Base-by-base conservation (phyloP, 1,140 invertebrate genomes). In the Pantala flavescens region DNA sequence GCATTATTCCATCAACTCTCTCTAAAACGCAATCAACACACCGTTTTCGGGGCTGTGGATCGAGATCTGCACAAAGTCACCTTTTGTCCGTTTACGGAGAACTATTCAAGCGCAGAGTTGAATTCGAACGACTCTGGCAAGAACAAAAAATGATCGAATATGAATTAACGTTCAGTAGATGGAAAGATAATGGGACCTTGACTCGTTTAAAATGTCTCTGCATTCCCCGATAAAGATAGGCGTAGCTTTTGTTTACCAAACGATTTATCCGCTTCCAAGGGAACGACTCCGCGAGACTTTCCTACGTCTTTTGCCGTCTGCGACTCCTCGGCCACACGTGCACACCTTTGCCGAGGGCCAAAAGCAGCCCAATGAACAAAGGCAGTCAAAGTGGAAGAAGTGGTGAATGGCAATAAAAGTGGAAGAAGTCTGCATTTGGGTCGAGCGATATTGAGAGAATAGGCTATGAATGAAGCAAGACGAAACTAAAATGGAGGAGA, bases 171-270 rank as follows among this genome's bases (percentile, higher is more conserved):
- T 36, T 36, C 9, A 2, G 3, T 36, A 5, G 28, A 36, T 2
- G 28, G 28, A 36, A 36, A 9, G 28, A 9, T 36, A 63, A 12
- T 14, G n/a, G 5, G 49, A 63, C 16, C 16, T 16, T 16, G 14
- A 21, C 49, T 63, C 49, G n/a, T 21, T 63, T 63, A 21, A 21
- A 63, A 16, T 63, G 16, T 63, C n/a, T 63, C 49, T 63, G 1
- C n/a, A 63, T 63, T 21, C n/a, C 49, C 49, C 5, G 49, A 63
- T 63, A 63, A 12, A 63, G 49, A 63, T 3, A 63, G 12, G 49
- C 49, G n/a, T 63, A 63, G 49, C 49, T 63, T 63, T 63, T 7
- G 49, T 63, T 63, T 63, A 63, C 49, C 49, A 63, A 63, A 63
- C 49, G 49, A 63, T 63, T 63, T 63, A 63, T 63, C 49, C 49